phyloP scores from a whole-genome alignment of 1,140 invertebrate genomes.

The Pseudomyrmex gracilis region DNA sequence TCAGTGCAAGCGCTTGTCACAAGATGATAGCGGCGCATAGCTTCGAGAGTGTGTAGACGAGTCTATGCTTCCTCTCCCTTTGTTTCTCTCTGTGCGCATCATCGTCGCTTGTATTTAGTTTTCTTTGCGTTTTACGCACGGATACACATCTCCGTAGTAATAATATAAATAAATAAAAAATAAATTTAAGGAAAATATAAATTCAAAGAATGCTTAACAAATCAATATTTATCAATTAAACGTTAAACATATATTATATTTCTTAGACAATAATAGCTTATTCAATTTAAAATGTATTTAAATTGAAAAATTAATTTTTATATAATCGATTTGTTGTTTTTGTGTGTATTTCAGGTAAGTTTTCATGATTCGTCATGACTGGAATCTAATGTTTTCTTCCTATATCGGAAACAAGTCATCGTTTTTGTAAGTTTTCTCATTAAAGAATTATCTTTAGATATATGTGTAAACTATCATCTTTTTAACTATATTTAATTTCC shows the following conservation, averaged over 20 bases:
- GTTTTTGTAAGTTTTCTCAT: conserved; percentile 20
- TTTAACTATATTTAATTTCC: too few species aligned
- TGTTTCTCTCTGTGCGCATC: background rate
- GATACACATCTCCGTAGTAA: background rate
- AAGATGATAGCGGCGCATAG: conserved; percentile 59
- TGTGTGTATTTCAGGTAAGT: conserved; percentile 64
- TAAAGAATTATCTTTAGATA: conserved; percentile 4
- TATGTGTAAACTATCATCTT: too few species aligned
- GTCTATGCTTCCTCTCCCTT: background rate
- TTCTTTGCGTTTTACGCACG: background rate
- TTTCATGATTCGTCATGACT: too few species aligned
- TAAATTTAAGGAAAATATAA: conserved; percentile 49
- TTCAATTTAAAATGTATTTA: background rate
- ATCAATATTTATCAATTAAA: conserved; percentile 68
- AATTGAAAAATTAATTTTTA: conserved; percentile 12
- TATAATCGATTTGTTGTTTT: conserved; percentile 19
- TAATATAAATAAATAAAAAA: too few species aligned
- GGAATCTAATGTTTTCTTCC: background rate
- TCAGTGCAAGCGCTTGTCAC: conserved; percentile 32
- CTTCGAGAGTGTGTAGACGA: conserved; percentile 11
- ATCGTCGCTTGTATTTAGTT: conserved; percentile 14
- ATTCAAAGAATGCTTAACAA: conserved; percentile 59
- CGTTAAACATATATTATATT: background rate
- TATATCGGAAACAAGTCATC: background rate
- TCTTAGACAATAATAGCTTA: background rate